Evolutionary conservation across 2,113 vertebrate genomes (phyloP).

Genomic region (Pyrgilauda ruficollis): DNA sequence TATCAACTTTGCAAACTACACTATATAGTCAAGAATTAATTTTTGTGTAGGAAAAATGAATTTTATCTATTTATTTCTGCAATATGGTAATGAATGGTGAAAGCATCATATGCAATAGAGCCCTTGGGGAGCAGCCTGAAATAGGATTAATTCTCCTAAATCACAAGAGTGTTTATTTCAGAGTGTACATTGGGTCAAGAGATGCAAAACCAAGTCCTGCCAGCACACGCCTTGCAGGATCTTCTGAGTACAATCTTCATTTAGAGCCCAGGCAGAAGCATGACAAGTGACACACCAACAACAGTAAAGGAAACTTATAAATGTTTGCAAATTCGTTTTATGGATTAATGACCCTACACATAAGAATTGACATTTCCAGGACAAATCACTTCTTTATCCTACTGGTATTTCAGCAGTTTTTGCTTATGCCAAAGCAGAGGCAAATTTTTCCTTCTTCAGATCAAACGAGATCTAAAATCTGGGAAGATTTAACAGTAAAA

Average conservation of each 20-base stretch:
- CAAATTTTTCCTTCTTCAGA: conserved; percentile 70
- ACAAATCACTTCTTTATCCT: conserved; percentile 65
- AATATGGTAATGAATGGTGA: not conserved
- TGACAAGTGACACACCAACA: conserved; percentile 12
- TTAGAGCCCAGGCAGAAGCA: not conserved
- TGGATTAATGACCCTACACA: conserved; percentile 64
- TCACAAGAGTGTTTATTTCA: conserved; percentile 13
- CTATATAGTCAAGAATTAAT: not conserved
- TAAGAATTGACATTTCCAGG: conserved; percentile 59
- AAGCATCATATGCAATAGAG: not conserved
- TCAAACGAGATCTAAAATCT: conserved; percentile 76
- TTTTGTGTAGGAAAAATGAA: not conserved
- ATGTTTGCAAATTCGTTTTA: conserved; percentile 20
- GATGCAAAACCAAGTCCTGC: not conserved
- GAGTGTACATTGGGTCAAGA: not conserved
- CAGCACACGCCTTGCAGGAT: not conserved
- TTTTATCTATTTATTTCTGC: not conserved
- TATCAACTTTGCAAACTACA: not conserved
- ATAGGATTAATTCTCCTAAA: conserved; percentile 41
- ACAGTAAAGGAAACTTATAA: conserved; percentile 23
- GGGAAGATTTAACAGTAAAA: conserved; percentile 77
- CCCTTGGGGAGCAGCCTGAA: conserved; percentile 10
- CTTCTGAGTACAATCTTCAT: not conserved
- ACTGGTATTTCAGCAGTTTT: conserved; percentile 70
- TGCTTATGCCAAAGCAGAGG: conserved; percentile 53